Evolutionary conservation across 2,797 vertebrate species (phyloP).

Genomic region (Vespertilio murinus): DNA sequence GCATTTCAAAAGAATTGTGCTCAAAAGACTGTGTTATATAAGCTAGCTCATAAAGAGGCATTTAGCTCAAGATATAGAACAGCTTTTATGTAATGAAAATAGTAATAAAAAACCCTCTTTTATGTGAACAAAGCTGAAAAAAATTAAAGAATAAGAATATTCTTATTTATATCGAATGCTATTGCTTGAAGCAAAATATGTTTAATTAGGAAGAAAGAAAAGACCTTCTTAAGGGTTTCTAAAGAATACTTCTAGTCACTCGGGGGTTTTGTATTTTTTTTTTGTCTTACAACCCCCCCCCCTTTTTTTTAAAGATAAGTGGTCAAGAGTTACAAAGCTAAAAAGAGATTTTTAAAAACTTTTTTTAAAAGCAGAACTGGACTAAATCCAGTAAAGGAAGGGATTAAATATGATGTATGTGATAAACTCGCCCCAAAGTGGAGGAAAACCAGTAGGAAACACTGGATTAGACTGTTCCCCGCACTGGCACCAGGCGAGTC

Average conservation of each 20-base stretch:
- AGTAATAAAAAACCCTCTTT: not conserved
- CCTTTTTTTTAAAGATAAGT: not conserved
- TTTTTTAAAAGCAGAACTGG: not conserved
- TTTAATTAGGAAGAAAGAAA: not conserved
- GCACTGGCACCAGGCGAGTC: not conserved
- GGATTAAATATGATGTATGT: too few relatives aligned
- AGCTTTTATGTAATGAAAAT: not conserved
- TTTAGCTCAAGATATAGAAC: slow-evolving; percentile 18
- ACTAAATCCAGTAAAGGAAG: not conserved
- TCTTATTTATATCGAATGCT: not conserved
- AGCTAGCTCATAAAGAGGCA: not conserved
- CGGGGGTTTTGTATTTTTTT: not conserved
- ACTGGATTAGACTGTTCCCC: not conserved
- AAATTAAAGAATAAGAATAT: not conserved
- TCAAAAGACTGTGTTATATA: not conserved
- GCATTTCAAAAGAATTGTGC: not conserved
- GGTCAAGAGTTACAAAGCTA: not conserved
- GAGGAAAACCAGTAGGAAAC: not conserved
- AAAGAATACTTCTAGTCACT: not conserved
- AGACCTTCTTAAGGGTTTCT: not conserved
- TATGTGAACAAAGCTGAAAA: not conserved
- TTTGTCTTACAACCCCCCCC: not conserved
- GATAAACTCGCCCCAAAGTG: not conserved
- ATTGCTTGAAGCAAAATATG: not conserved
- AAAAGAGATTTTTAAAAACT: not conserved